Evolutionary conservation across 2,888 invertebrate species (phyloP), one percentile per base, ranked within the genome.

Genomic region (Cryptocephalus moraei): DNA sequence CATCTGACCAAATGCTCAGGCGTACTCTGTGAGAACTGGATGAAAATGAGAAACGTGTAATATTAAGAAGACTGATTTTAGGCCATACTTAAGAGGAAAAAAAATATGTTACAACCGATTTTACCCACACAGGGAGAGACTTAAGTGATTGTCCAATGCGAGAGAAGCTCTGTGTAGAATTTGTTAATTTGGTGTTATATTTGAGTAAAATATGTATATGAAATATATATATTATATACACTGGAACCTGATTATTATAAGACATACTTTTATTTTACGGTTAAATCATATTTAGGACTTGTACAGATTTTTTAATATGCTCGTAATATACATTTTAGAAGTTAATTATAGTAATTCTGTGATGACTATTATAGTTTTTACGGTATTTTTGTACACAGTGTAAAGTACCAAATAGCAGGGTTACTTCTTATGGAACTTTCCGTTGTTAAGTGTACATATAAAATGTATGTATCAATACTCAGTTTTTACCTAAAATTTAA

Each of bases 301-400:
- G 63, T 62, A 62, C 57, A 61, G 59, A 61, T 62, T 62, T 61
- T 53, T 62, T 61, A 56, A 61, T 60, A 62, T 62, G 62, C 60
- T 62, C 61, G 57, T 61, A 62, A 61, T 58, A 56, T 53, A 52
- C 43, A 49, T 53, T 47, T 42, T 52, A 51, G 46, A 51, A 56
- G 55, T 53, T 59, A 61, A 60, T 56, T 60, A 61, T 62, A 60
- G 22, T 22, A 6, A 22, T 22, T 22, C 22, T 22, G 22, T 22
- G 22, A 22, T 22, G 22, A 22, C 22, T 22, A 22, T 22, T 22
- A 22, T 22, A 22, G 22, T 22, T 22, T 22, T 22, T 22, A 22
- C 22, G 22, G 22, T 22, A 22, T 22, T 22, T 22, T 22, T 22
- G 22, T 22, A 22, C 22, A 22, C 22, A 22, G 22, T 22, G 22